A percentile compares a stretch with the other conserved stretches of the same genome.
phyloP scores from a whole-genome alignment of 2,888 invertebrate species.

The Geotrupes spiniger region DNA sequence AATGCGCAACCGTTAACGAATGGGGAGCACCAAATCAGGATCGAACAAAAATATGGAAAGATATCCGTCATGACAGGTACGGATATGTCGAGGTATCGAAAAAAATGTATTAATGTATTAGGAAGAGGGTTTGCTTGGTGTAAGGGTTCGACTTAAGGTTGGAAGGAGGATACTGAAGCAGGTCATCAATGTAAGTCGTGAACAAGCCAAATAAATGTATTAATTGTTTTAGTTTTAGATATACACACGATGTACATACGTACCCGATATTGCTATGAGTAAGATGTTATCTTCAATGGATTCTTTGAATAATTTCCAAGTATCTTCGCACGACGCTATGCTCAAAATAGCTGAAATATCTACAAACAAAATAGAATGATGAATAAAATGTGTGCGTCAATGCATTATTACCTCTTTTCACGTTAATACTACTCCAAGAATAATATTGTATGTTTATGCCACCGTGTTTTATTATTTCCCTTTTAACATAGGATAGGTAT shows the following conservation, averaged over 20 bases:
- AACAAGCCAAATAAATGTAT: no score
- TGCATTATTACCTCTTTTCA: slow-evolving; percentile 63
- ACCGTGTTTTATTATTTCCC: slow-evolving; percentile 64
- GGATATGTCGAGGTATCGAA: no score
- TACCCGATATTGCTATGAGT: slow-evolving; percentile 70
- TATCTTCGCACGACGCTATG: slow-evolving; percentile 69
- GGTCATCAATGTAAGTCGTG: no score
- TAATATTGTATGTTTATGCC: slow-evolving; percentile 68
- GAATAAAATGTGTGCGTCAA: slow-evolving; percentile 8
- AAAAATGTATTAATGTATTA: no score
- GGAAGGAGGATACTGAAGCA: no score
- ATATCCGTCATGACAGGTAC: no score
- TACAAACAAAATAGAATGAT: slow-evolving; percentile 38
- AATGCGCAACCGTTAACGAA: no score
- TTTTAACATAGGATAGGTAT: slow-evolving; percentile 50
- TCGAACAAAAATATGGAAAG: no score
- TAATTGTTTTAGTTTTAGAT: no score
- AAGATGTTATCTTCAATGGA: slow-evolving; percentile 64
- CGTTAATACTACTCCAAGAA: slow-evolving; percentile 64
- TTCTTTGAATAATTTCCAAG: slow-evolving; percentile 68
- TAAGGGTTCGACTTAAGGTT: no score
- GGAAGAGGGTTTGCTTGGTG: no score
- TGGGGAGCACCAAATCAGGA: not conserved
- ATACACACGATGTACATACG: not conserved
- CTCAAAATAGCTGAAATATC: slow-evolving; percentile 73